Evolutionary conservation across 2,113 vertebrate genomes (phyloP).

Genomic region (Protobothrops flavoviridis): DNA sequence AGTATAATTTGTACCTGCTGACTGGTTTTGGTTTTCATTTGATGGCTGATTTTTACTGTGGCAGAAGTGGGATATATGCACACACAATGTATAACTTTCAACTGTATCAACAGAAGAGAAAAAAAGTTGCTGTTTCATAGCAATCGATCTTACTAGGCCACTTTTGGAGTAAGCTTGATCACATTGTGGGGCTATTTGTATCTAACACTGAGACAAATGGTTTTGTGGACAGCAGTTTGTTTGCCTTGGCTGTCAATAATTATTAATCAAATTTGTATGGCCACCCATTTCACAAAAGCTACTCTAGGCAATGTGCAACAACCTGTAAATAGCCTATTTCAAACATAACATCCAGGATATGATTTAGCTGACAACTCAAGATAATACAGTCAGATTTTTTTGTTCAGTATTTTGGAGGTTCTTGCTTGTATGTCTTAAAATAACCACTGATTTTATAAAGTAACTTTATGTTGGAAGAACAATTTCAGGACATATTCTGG

Average conservation of each 20-base stretch:
- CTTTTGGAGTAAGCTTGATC: background rate
- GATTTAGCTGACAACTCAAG: background rate
- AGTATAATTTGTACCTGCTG: slow-evolving; percentile 77
- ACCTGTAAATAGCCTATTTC: background rate
- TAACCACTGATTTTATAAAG: background rate
- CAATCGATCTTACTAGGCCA: background rate
- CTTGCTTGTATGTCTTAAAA: no score
- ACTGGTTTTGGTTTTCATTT: slow-evolving; percentile 39
- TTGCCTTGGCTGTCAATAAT: background rate
- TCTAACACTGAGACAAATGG: background rate
- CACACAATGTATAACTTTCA: no score
- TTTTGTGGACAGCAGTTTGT: background rate
- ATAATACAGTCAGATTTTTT: background rate
- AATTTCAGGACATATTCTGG: background rate
- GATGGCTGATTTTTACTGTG: fast-evolving
- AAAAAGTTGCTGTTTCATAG: background rate
- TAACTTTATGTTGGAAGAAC: background rate
- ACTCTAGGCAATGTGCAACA: no score
- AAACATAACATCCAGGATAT: background rate
- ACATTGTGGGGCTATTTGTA: background rate
- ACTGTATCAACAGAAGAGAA: background rate
- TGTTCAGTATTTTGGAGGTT: no score
- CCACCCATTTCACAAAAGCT: no score
- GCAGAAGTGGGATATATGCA: background rate
- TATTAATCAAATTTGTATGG: no score